Conservation (phyloP, 1,140 invertebrate species). For the Drosophila trapezifrons region DNA sequence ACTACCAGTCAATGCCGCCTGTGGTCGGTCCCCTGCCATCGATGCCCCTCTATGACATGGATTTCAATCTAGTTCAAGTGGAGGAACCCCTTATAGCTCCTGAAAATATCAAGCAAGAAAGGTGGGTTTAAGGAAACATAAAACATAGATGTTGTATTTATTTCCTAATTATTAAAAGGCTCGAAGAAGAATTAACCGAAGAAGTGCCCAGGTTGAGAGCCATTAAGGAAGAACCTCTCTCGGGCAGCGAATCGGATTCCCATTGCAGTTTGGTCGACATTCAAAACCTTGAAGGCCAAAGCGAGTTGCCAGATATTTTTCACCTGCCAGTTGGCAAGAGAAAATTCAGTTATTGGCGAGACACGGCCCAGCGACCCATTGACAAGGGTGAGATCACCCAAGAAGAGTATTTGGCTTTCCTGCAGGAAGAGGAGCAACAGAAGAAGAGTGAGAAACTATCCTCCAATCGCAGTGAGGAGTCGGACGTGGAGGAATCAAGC, state of each 20-base stretch:
- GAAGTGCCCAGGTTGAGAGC: no score
- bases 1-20: neutral
- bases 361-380: constrained; percentile 21
- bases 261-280: neutral
- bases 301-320: neutral
- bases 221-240: no score
- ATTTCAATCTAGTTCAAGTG: neutral
- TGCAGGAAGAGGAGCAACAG: neutral
- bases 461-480: neutral
- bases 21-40: neutral
- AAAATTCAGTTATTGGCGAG: constrained; percentile 18
- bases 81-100: neutral
- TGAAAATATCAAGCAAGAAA: neutral
- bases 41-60: neutral
- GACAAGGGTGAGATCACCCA: constrained; percentile 26
- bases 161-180: neutral
- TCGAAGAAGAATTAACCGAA: neutral
- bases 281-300: neutral
- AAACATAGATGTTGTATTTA: no score
- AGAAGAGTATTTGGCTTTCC: constrained; percentile 9
- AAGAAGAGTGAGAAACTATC: neutral
- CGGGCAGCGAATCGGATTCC: neutral
- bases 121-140: neutral
- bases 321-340: neutral
- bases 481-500: neutral